phyloP scores from a whole-genome alignment of 2,888 invertebrate genomes.

The Meteorus colon region DNA sequence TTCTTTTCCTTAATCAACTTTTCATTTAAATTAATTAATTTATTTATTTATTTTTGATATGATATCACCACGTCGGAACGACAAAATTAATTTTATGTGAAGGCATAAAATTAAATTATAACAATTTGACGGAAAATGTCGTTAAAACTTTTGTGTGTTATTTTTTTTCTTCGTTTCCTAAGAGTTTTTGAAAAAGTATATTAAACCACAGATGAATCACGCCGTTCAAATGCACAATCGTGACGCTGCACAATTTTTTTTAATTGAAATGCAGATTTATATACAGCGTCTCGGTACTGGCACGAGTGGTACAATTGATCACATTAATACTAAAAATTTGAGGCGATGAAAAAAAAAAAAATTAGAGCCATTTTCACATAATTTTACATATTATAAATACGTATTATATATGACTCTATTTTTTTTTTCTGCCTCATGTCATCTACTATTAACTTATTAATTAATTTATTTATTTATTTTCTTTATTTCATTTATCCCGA shows the following conservation, averaged over 20 bases:
- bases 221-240: conserved; percentile 43
- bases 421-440: conserved; percentile 9
- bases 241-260: conserved; percentile 34
- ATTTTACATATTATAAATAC: conserved; percentile 14
- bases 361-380: conserved; percentile 10
- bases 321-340: conserved; percentile 38
- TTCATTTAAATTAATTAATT: conserved; percentile 29
- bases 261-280: conserved; percentile 32
- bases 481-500: conserved; percentile 12
- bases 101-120: conserved; percentile 27
- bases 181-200: conserved; percentile 18
- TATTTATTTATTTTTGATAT: conserved; percentile 40
- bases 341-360: conserved; percentile 32
- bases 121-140: conserved; percentile 33
- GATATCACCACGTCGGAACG: conserved; percentile 45
- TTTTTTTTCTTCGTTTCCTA: conserved; percentile 1
- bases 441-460: conserved; percentile 18
- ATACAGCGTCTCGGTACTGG: conserved; percentile 52
- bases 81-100: conserved; percentile 25
- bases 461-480: conserved; percentile 24
- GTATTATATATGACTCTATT: conserved; percentile 8
- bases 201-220: conserved; percentile 40
- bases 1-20: background rate
- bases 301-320: conserved; percentile 70
- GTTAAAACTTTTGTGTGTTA: conserved; percentile 1